These are phyloP conservation scores for Teleopsis dalmanni DNA, from an alignment of 1,140 invertebrate species.

Conservation along the genomic window DNA sequence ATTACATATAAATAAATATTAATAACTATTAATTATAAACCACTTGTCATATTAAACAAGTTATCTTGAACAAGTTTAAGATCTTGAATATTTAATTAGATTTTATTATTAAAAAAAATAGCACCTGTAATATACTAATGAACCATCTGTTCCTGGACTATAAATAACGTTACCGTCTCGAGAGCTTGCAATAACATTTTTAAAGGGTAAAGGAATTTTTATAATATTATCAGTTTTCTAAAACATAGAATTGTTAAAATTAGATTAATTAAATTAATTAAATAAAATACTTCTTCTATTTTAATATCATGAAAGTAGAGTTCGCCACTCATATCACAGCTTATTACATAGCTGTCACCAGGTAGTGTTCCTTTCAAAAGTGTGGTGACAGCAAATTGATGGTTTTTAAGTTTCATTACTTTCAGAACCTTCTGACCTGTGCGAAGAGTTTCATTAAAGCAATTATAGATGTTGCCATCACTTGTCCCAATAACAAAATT, in stretches of 20 bases:
- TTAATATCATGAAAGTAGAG: conserved; percentile 34
- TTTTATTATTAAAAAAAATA: neutral
- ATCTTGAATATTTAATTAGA: too few species aligned
- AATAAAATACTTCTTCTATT: conserved; percentile 23
- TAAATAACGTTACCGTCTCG: conserved; percentile 30
- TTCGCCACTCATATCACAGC: conserved; percentile 38
- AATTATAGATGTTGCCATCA: conserved; percentile 30
- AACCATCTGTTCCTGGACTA: conserved; percentile 30
- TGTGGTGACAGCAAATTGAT: conserved; percentile 32
- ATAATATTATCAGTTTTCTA: conserved; percentile 30
- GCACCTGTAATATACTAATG: conserved; percentile 26
- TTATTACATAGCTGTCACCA: conserved; percentile 23
- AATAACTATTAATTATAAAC: too few species aligned
- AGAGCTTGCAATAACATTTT: conserved; percentile 31
- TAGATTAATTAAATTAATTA: neutral
- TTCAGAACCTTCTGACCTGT: conserved; percentile 23
- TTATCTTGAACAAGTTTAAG: too few species aligned
- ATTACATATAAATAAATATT: too few species aligned
- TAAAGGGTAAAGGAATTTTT: conserved; percentile 39
- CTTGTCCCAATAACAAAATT: conserved; percentile 33
- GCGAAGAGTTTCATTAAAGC: conserved; percentile 15
- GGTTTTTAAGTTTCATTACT: conserved; percentile 20
- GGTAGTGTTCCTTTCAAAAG: conserved; percentile 19
- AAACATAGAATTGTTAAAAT: neutral
- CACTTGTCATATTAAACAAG: too few species aligned